Evolutionary conservation across 2,888 invertebrate genomes (phyloP).

Genomic region (Beris morrisii): DNA sequence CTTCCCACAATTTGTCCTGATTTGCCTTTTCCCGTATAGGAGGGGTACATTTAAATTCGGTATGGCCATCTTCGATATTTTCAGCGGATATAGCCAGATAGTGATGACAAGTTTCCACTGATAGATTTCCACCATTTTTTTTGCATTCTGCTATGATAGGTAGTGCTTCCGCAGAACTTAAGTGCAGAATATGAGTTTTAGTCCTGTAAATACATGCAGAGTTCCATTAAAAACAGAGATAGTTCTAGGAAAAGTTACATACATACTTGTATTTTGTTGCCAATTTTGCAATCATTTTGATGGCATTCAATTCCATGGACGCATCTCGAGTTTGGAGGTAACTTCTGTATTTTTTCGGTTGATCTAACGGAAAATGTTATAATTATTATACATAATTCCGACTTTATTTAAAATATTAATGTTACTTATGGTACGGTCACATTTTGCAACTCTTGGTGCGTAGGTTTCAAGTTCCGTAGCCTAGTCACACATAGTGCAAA

Average conservation of each 20-base stretch:
- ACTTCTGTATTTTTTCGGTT: constrained; percentile 64
- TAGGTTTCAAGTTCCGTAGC: constrained; percentile 42
- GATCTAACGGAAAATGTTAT: constrained; percentile 44
- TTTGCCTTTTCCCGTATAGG: constrained; percentile 68
- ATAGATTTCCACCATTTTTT: constrained; percentile 61
- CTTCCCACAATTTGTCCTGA: constrained; percentile 67
- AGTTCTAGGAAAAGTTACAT: background rate
- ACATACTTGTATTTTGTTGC: constrained; percentile 62
- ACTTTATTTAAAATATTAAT: too few relatives aligned
- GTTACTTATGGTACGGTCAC: background rate
- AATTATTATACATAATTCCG: background rate
- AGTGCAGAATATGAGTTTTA: constrained; percentile 69
- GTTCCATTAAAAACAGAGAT: too few relatives aligned
- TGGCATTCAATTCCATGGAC: constrained; percentile 68
- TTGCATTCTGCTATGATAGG: constrained; percentile 59
- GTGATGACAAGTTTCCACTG: constrained; percentile 75
- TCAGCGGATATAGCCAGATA: constrained; percentile 68
- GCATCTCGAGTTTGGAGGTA: constrained; percentile 67
- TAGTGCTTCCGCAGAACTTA: constrained; percentile 65
- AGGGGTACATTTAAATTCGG: constrained; percentile 73
- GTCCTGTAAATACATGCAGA: constrained; percentile 53
- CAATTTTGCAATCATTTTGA: constrained; percentile 62
- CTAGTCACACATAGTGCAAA: too few relatives aligned
- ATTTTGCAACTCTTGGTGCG: constrained; percentile 49
- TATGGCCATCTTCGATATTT: constrained; percentile 64